Evolutionary conservation across 2,888 invertebrate species (phyloP), one percentile per base, ranked within the genome.

Genomic region (Microplitis manilae): DNA sequence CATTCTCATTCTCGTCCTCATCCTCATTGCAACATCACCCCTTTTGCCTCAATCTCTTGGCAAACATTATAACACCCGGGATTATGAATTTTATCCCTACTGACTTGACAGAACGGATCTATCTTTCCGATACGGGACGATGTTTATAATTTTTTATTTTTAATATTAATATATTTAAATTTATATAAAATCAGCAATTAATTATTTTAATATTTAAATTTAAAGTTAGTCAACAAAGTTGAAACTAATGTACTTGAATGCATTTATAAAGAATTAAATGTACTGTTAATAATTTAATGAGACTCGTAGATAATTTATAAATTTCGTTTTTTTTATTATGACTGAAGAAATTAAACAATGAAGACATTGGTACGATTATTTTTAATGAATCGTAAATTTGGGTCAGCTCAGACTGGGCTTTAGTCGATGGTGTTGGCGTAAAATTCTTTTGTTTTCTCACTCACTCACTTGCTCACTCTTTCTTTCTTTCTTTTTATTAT

Each of bases 371-470:
- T 80, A 79, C 81, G 81, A 82, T 82, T 81, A 82, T 81, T 82
- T 81, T 81, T 81, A 82, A 82, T 82, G 79, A 80, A 75, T 75
- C 79, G 81, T 81, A 82, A 82, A 82, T 82, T 82, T 76, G 81
- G 80, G 82, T 81, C 77, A 78, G 77, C 78, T 50, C 77, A 77
- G 77, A 73, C 75, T 75, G 59, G 68, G 71, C 76, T 76, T 50
- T 77, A 41, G 68, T 41, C 39, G 60, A 60, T 15, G 61, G 64
- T 73, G 69, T 73, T 64, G 69, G 73, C 39, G n/a, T 67, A 50
- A 62, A 50, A 17, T 59, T 39, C 50, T 64, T 38, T 65, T 59
- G 64, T 20, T 40, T 39, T 67, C 76, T 67, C 67, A 13, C 62
- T 39, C 20, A 9, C 59, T 59, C 59, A 59, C n/a, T 69, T 59